phyloP scores from a whole-genome alignment of 2,888 invertebrate species.

The Ornithoptera priamus region DNA sequence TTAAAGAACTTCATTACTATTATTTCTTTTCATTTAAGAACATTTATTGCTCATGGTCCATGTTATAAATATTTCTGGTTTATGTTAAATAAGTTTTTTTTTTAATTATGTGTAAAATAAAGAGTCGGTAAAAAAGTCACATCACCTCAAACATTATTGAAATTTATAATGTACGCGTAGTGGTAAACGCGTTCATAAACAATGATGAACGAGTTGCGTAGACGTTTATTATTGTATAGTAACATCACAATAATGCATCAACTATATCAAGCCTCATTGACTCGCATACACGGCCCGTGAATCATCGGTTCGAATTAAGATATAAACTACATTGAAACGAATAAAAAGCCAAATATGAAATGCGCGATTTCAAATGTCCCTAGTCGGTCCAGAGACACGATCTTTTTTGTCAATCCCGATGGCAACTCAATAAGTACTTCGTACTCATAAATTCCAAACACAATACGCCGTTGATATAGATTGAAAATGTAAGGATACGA shows the following conservation, averaged over 20 bases:
- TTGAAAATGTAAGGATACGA: conserved; percentile 24
- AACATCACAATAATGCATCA: conserved; percentile 72
- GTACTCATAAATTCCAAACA: conserved; percentile 29
- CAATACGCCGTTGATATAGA: conserved; percentile 29
- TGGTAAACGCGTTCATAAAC: conserved; percentile 55
- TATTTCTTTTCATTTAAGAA: too few species aligned
- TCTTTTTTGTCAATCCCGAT: conserved; percentile 29
- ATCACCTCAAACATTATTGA: conserved; percentile 30
- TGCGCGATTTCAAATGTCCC: conserved; percentile 33
- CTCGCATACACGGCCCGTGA: conserved; percentile 61
- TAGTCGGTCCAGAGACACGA: conserved; percentile 24
- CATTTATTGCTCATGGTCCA: too few species aligned
- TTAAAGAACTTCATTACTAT: too few species aligned
- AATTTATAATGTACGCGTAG: conserved; percentile 48
- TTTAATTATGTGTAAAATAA: conserved; percentile 5
- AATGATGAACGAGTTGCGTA: conserved; percentile 66
- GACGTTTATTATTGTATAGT: conserved; percentile 68
- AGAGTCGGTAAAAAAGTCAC: conserved; percentile 20
- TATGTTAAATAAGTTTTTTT: not conserved
- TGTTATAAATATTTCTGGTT: too few species aligned
- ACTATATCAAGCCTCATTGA: conserved; percentile 73
- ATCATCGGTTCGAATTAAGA: conserved; percentile 59
- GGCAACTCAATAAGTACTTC: conserved; percentile 28
- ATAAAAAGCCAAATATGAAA: conserved; percentile 33
- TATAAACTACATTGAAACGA: conserved; percentile 51